A percentile compares a stretch with the other conserved stretches of the same genome.
These are phyloP conservation scores for Ctena decussata DNA, from an alignment of 2,888 invertebrate species.

Conservation along the genomic window DNA sequence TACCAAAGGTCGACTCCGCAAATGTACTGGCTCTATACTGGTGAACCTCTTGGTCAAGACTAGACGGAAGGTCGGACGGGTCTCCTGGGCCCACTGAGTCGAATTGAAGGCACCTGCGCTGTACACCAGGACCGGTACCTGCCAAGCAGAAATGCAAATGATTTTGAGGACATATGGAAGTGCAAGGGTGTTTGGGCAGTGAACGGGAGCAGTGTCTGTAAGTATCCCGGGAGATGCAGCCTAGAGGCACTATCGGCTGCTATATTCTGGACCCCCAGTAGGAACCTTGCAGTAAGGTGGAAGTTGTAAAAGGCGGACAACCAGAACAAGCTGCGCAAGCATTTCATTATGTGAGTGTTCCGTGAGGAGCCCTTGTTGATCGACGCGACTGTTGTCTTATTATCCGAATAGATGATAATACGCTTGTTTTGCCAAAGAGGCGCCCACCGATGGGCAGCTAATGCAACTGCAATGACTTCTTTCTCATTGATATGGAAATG, in stretches of 20 bases:
- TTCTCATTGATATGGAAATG: conserved; percentile 2
- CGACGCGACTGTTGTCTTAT: conserved; percentile 10
- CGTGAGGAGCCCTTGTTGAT: conserved; percentile 15
- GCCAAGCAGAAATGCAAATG: neutral
- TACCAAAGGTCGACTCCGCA: neutral
- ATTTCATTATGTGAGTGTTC: conserved; percentile 1
- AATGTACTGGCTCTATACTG: neutral
- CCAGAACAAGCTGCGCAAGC: conserved; percentile 1
- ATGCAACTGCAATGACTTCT: neutral
- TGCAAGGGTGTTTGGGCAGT: neutral
- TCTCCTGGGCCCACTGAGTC: neutral
- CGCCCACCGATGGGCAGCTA: conserved; percentile 17
- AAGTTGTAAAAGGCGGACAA: conserved; percentile 6
- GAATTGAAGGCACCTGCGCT: neutral
- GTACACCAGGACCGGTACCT: neutral
- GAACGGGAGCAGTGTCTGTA: conserved; percentile 1
- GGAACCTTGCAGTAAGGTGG: neutral
- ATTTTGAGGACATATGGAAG: neutral
- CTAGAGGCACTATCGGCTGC: conserved; percentile 13
- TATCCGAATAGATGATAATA: conserved; percentile 8
- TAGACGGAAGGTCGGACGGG: neutral
- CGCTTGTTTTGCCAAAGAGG: conserved; percentile 12
- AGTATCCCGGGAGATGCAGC: neutral
- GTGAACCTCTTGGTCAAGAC: neutral
- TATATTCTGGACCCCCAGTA: neutral